Conservation (phyloP, 2,113 vertebrate species). For the Pampusana beccarii region DNA sequence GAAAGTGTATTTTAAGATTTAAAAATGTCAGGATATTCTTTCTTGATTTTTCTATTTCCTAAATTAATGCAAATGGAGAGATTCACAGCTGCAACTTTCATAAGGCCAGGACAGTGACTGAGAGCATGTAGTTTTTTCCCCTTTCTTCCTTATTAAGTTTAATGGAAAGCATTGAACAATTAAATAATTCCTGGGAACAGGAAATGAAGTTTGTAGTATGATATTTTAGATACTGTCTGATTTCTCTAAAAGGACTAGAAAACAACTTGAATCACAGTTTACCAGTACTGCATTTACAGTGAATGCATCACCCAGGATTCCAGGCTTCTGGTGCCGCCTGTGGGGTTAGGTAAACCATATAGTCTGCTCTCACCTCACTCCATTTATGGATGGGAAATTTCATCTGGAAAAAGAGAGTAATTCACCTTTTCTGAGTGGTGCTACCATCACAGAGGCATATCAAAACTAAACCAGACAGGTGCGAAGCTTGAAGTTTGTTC, state of each 20-base stretch:
- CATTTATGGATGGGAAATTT: neutral
- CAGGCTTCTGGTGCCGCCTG: neutral
- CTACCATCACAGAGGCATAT: neutral
- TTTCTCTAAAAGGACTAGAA: neutral
- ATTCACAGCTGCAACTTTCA: neutral
- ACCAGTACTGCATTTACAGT: neutral
- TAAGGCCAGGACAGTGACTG: neutral
- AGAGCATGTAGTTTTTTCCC: neutral
- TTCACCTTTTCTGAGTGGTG: neutral
- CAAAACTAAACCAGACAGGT: too few species aligned
- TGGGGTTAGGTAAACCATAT: neutral
- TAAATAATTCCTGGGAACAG: neutral
- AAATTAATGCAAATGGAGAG: neutral
- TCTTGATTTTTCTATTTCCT: neutral
- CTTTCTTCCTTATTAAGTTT: neutral
- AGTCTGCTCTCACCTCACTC: neutral
- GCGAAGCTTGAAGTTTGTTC: too few species aligned
- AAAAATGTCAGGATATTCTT: conserved; percentile 30
- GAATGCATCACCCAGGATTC: neutral
- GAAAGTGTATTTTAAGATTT: conserved; percentile 38
- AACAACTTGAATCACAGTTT: neutral
- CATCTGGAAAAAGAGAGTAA: neutral
- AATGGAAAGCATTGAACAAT: neutral
- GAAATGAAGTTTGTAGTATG: neutral
- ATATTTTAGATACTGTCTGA: neutral